phyloP scores from a whole-genome alignment of 35 echinoderm and acorn worm species.

The Ophiothrix spiculata region DNA sequence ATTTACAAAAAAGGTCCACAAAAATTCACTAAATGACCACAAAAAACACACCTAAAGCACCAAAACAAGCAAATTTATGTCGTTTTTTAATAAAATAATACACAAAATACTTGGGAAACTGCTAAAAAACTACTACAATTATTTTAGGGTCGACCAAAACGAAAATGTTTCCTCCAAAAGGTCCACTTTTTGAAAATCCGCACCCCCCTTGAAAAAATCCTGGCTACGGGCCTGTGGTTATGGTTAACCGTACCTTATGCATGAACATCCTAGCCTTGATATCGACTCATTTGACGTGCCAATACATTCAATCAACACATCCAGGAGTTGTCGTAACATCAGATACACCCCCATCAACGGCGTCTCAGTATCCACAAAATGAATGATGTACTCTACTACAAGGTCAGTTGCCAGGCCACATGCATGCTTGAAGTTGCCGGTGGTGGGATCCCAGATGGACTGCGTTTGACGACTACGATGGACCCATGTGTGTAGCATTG shows the following conservation, averaged over 20 bases:
- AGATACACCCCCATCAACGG: slow-evolving; percentile 54
- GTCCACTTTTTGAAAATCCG: too few relatives aligned
- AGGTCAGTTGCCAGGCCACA: slow-evolving; percentile 91
- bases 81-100: too few relatives aligned
- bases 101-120: too few relatives aligned
- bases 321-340: slow-evolving; percentile 84
- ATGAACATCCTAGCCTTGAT: slow-evolving; percentile 89
- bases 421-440: slow-evolving; percentile 97
- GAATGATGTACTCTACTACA: slow-evolving; percentile 75
- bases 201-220: too few relatives aligned
- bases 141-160: too few relatives aligned
- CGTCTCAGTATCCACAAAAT: slow-evolving; percentile 40
- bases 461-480: slow-evolving; percentile 71
- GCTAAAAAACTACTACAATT: too few relatives aligned
- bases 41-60: too few relatives aligned
- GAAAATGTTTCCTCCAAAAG: too few relatives aligned
- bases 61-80: too few relatives aligned
- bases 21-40: too few relatives aligned
- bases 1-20: too few relatives aligned
- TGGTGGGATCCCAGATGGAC: slow-evolving; percentile 86
- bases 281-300: slow-evolving; percentile 93
- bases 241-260: slow-evolving; percentile 59
- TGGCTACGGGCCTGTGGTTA: too few relatives aligned
- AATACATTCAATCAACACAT: slow-evolving; percentile 93
- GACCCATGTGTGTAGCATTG: slow-evolving; percentile 96